Percentiles rank a stretch among this genome's conserved stretches.
Evolutionary conservation across 37 sponge, comb jelly and placozoan genomes (phyloP).

Genomic region (Ephydatia muelleri): DNA sequence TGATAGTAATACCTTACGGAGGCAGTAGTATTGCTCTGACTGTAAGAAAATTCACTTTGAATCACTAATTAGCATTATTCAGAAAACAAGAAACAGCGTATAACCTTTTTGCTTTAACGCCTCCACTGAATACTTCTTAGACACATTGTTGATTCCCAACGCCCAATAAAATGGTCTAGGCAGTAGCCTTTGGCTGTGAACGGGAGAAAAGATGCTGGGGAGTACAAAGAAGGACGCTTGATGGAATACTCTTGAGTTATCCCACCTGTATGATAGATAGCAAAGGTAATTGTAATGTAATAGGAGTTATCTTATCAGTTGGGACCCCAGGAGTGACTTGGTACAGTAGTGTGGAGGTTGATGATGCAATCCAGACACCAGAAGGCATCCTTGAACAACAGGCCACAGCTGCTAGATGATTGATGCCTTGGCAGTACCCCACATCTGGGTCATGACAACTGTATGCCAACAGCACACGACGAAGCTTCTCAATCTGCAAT

Average conservation of each 20-base stretch:
- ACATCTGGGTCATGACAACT: constrained; percentile 78
- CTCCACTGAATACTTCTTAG: not conserved
- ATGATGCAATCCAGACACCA: constrained; percentile 91
- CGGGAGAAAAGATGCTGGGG: not conserved
- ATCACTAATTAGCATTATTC: not conserved
- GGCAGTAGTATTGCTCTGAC: not conserved
- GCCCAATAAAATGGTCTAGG: not conserved
- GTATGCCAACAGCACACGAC: constrained; percentile 89
- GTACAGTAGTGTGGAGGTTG: constrained; percentile 86
- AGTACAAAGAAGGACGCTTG: not conserved
- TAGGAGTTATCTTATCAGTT: constrained; percentile 94
- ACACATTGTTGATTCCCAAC: not conserved
- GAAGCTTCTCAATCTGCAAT: constrained; percentile 89
- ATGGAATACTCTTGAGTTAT: not conserved
- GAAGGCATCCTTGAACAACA: no score
- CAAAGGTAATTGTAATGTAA: no score
- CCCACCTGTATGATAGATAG: no score
- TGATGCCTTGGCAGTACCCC: no score
- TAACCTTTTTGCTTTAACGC: not conserved
- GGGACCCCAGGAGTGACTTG: constrained; percentile 85
- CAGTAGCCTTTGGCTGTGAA: not conserved
- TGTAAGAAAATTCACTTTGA: not conserved
- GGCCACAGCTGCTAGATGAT: no score
- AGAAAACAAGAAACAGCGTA: not conserved
- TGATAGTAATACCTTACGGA: not conserved